Base-by-base conservation (phyloP, 2,888 invertebrate genomes). In the Orchesellides sinensis region DNA sequence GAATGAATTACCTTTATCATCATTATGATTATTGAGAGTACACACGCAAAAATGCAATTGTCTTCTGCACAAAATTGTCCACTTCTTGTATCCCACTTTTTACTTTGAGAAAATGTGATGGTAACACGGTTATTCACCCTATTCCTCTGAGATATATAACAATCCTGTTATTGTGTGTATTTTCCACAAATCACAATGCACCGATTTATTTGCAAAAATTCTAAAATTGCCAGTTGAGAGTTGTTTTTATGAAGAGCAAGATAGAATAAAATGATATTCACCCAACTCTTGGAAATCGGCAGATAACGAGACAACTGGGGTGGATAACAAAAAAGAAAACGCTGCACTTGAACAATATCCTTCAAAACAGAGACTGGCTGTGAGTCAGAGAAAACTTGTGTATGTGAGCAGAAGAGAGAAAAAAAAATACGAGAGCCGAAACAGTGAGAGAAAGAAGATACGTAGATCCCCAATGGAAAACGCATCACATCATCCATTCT, bases 311-410 rank as follows among this genome's bases (percentile, higher is more conserved):
- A 27, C 8, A 54, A 23, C 8, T 10, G 6, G 54, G 14, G 54
- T 3, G 14, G 54, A 54, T 6, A 4, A 54, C 19, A 23, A 25
- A 59, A n/a, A n/a, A n/a, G n/a, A n/a, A n/a, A n/a, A n/a, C n/a
- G n/a, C n/a, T 19, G 63, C 40, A 40, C 63, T 59, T 14, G 63
- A 40, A 63, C 40, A 61, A 61, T 17, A 40, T 23, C n/a, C 54
- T 49, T 59, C 68, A 32, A 54, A 66, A 63, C 63, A 56, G 75
- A 68, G 68, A 68, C 68, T 77, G 59, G 47, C 56, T 72, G 35
- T 77, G 77, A 77, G 68, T 77, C 77, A 77, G 68, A 77, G 68
- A 40, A 77, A 54, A 63, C 2, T 19, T 23, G 10, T 3, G 52
- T n/a, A 52, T 23, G 63, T 21, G 29, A 35, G 27, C 25, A 59